Percentiles rank a stretch among this genome's conserved stretches.
These are phyloP conservation scores for Drosophila paramelanica DNA, from an alignment of 2,888 invertebrate species.

Conservation along the genomic window DNA sequence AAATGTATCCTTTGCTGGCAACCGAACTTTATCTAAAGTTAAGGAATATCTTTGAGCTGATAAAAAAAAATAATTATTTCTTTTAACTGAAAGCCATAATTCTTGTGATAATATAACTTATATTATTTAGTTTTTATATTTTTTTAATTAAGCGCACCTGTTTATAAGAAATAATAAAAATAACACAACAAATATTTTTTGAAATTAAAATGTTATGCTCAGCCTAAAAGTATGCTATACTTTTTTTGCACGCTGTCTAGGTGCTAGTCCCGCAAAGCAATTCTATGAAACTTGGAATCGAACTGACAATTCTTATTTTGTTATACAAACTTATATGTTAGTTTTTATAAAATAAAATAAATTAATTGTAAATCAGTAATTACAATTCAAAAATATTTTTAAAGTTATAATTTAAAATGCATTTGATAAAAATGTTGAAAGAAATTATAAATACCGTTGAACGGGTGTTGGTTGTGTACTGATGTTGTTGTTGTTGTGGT, in stretches of 20 bases:
- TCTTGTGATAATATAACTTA: no score
- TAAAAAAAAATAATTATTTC: neutral
- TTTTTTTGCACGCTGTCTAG: neutral
- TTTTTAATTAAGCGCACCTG: no score
- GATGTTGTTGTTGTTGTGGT: slow-evolving; percentile 36
- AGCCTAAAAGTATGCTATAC: neutral
- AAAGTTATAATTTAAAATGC: neutral
- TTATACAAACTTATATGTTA: no score
- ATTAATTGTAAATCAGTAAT: neutral
- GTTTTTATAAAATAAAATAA: neutral
- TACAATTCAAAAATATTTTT: neutral
- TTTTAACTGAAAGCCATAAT: no score
- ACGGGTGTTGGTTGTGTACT: slow-evolving; percentile 64
- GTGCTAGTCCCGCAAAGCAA: no score
- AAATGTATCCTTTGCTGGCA: no score
- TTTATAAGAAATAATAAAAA: no score
- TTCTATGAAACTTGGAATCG: no score
- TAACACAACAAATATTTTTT: no score
- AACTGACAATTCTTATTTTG: no score
- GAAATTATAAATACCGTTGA: slow-evolving; percentile 80
- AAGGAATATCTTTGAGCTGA: no score
- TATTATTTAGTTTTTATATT: neutral
- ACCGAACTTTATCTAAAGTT: no score
- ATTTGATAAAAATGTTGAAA: slow-evolving; percentile 27
- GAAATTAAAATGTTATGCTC: neutral